Conservation (phyloP, 2,113 vertebrate genomes). For the Upupa epops region DNA sequence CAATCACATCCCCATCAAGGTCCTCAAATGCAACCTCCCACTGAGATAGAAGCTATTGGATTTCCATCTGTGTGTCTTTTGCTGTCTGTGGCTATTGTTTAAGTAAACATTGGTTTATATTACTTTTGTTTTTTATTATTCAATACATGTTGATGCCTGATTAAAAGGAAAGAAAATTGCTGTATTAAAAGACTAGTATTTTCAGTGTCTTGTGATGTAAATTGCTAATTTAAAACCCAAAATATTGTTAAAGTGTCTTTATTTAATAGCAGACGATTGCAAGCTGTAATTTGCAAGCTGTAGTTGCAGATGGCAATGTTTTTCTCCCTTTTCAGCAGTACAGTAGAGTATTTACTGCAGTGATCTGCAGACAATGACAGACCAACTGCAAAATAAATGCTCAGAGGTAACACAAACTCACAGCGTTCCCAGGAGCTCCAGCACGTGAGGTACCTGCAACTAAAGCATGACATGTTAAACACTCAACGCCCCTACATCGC, state of each 20-base stretch:
- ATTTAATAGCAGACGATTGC: constrained; percentile 83
- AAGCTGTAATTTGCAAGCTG: constrained; percentile 85
- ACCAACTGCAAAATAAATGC: constrained; percentile 69
- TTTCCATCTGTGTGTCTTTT: constrained; percentile 68
- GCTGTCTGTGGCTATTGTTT: constrained; percentile 75
- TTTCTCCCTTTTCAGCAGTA: constrained; percentile 74
- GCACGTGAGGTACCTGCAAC: not conserved
- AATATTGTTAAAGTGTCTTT: constrained; percentile 84
- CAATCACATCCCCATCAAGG: constrained; percentile 45
- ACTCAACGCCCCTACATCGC: not conserved
- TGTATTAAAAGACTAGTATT: constrained; percentile 81
- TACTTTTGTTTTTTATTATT: constrained; percentile 43
- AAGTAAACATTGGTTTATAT: constrained; percentile 75
- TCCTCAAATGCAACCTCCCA: constrained; percentile 44
- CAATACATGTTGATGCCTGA: constrained; percentile 71
- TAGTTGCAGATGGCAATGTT: constrained; percentile 83
- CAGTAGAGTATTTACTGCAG: constrained; percentile 76
- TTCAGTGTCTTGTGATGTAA: constrained; percentile 79
- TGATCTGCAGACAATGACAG: constrained; percentile 71
- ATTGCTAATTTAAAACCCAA: constrained; percentile 84
- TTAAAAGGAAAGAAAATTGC: constrained; percentile 78
- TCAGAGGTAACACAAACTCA: constrained; percentile 38
- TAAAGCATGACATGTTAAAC: constrained; percentile 3
- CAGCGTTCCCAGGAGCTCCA: constrained; percentile 20
- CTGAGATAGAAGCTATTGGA: constrained; percentile 52